Evolutionary conservation across 2,888 invertebrate species (phyloP).

Genomic region (Bembecia ichneumoniformis): DNA sequence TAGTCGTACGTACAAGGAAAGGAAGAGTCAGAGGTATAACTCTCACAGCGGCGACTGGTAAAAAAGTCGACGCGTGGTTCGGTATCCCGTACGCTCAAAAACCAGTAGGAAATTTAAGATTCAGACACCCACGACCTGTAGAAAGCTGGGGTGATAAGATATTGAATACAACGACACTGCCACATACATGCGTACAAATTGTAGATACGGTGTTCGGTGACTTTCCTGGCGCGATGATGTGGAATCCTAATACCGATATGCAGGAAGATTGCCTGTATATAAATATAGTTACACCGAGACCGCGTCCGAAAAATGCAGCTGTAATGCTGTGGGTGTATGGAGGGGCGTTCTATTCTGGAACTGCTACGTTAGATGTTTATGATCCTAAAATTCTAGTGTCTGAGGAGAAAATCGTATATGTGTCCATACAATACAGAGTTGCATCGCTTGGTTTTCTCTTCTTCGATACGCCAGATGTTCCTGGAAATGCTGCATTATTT

Average conservation of each 20-base stretch:
- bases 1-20: conserved; percentile 84
- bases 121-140: conserved; percentile 88
- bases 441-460: conserved; percentile 93
- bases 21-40: conserved; percentile 85
- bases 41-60: conserved; percentile 80
- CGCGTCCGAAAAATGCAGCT: conserved; percentile 84
- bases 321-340: conserved; percentile 97
- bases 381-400: conserved; percentile 91
- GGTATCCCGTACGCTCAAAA: conserved; percentile 88
- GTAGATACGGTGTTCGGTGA: conserved; percentile 92
- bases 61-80: conserved; percentile 87
- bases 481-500: conserved; percentile 95
- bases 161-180: conserved; percentile 84
- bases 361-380: conserved; percentile 92
- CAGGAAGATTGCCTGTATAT: conserved; percentile 96
- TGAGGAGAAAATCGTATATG: conserved; percentile 90
- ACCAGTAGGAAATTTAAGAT: conserved; percentile 82
- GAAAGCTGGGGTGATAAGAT: conserved; percentile 85
- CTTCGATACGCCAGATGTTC: conserved; percentile 87
- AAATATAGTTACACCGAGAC: conserved; percentile 91
- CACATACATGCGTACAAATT: conserved; percentile 93
- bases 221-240: conserved; percentile 91
- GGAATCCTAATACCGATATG: conserved; percentile 94
- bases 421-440: conserved; percentile 95
- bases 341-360: conserved; percentile 94